These are phyloP conservation scores for Drosophila flavopinicola DNA, from an alignment of 2,888 invertebrate species.

Conservation along the genomic window DNA sequence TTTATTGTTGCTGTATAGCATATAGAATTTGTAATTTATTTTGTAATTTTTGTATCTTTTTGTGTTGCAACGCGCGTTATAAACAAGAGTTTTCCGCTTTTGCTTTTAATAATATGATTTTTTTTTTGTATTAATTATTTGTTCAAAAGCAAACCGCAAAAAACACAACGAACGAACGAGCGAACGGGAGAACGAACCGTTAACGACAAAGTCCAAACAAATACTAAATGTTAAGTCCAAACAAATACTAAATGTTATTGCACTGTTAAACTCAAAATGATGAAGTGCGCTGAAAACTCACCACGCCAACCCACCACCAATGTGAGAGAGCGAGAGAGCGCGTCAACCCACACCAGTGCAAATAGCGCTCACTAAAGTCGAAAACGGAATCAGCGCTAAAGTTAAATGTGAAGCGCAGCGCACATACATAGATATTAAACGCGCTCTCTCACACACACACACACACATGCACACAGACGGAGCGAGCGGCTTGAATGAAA, in stretches of 20 bases:
- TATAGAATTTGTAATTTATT: conserved; percentile 12
- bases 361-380: conserved; percentile 49
- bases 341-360: conserved; percentile 39
- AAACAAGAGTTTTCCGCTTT: conserved; percentile 50
- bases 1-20: conserved; percentile 33
- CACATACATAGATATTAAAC: conserved; percentile 20
- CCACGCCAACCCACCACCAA: conserved; percentile 51
- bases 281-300: conserved; percentile 53
- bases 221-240: conserved; percentile 77
- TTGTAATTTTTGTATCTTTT: conserved; percentile 17
- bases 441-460: conserved; percentile 38
- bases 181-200: conserved; percentile 77
- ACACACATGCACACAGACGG: conserved; percentile 10
- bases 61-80: conserved; percentile 38
- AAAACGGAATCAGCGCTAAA: conserved; percentile 75
- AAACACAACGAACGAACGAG: conserved; percentile 66
- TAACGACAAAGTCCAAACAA: conserved; percentile 84
- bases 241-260: conserved; percentile 75
- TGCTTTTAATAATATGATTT: conserved; percentile 27
- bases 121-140: conserved; percentile 35
- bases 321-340: conserved; percentile 1
- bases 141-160: conserved; percentile 63
- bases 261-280: conserved; percentile 51
- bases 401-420: conserved; percentile 63
- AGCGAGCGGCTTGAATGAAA: conserved; percentile 77